Percentiles rank a stretch among this genome's conserved stretches.
Conservation (phyloP, 2,888 invertebrate species). For the Cephus pulcher region DNA sequence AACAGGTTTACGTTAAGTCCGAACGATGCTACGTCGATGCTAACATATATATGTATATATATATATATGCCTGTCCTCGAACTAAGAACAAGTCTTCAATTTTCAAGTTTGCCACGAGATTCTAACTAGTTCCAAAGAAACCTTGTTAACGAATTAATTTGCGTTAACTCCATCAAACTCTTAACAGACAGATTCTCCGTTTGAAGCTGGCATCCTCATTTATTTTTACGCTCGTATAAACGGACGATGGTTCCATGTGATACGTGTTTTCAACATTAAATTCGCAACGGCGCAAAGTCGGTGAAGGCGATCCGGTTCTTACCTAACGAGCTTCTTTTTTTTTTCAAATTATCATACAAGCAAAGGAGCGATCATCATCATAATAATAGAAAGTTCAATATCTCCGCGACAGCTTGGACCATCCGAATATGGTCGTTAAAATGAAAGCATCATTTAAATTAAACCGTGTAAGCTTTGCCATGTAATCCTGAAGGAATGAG, state of each 20-base stretch:
- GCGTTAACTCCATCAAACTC: conserved; percentile 33
- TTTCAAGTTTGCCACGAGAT: conserved; percentile 29
- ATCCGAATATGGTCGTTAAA: background rate
- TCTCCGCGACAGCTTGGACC: background rate
- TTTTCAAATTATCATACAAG: too few relatives aligned
- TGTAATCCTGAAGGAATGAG: background rate
- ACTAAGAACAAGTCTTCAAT: conserved; percentile 27
- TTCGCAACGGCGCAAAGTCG: background rate
- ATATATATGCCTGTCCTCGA: conserved; percentile 11
- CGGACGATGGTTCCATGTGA: background rate
- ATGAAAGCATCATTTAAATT: background rate
- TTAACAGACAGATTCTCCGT: background rate
- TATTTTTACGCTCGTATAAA: background rate
- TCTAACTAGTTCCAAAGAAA: conserved; percentile 40
- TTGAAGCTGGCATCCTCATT: background rate
- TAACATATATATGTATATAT: conserved; percentile 5
- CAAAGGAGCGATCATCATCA: background rate
- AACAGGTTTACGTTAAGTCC: background rate
- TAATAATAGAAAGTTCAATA: background rate
- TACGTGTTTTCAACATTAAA: background rate
- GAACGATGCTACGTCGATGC: background rate
- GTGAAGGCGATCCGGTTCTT: background rate
- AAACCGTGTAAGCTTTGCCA: background rate
- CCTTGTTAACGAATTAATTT: conserved; percentile 42
- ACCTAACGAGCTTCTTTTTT: background rate